Evolutionary conservation across 2,113 vertebrate species (phyloP).

Genomic region (Eurypyga helias): DNA sequence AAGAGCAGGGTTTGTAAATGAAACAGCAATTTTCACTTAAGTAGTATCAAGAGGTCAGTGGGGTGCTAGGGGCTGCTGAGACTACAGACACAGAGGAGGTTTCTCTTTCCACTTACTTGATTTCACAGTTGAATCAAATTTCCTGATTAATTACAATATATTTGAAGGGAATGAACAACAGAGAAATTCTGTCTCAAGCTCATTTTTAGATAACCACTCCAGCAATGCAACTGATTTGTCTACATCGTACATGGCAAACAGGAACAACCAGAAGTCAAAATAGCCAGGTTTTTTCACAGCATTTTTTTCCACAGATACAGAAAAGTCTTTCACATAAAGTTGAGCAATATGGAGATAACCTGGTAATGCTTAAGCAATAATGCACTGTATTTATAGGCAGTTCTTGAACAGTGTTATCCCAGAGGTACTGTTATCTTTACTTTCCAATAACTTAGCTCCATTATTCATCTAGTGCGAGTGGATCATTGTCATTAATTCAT

Average conservation of each 20-base stretch:
- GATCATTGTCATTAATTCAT: not conserved
- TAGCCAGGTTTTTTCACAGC: not conserved
- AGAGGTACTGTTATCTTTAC: not conserved
- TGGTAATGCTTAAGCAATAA: not conserved
- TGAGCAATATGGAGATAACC: not conserved
- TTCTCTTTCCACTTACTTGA: not conserved
- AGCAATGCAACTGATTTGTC: not conserved
- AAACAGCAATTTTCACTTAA: not conserved
- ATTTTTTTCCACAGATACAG: not conserved
- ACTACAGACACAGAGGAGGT: accelerated
- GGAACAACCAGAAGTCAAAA: not conserved
- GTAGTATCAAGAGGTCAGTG: not conserved
- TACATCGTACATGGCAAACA: accelerated
- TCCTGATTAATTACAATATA: not conserved
- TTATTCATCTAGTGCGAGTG: not conserved
- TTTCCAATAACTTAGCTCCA: slow-evolving; percentile 1
- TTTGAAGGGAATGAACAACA: not conserved
- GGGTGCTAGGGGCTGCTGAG: not conserved
- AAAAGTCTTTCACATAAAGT: not conserved
- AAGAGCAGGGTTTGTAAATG: not conserved
- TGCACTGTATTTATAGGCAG: not conserved
- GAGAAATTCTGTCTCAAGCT: not conserved
- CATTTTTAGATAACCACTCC: not conserved
- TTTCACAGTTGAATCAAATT: not conserved
- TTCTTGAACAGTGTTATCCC: not conserved